Evolutionary conservation across 2,888 invertebrate genomes (phyloP), one percentile per base, ranked within the genome.

Genomic region (Drosophila hamatofila): DNA sequence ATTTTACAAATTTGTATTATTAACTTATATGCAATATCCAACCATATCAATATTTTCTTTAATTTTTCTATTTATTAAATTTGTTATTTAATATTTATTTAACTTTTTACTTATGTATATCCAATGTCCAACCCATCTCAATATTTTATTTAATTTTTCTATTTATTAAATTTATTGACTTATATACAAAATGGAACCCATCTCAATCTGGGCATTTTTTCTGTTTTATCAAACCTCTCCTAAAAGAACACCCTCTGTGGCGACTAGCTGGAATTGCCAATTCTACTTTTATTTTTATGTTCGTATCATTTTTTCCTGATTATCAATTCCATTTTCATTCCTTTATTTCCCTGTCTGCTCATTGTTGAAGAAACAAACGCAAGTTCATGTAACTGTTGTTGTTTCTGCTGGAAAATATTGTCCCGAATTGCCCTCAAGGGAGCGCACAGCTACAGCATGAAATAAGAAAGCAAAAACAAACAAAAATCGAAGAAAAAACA

Each of bases 321-420:
- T 80, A 75, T 80, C 78, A 69, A 64, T 75, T 78, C 55, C 51
- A 48, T 69, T 52, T 64, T 49, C 54, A 54, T 52, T 52, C n/a
- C 3, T 11, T 37, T 23, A 9, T 23, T 4, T 6, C 5, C 3
- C 23, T 5, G 16, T 56, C 23, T 57, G n/a, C 14, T 55, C 57
- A 59, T 37, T 49, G 16, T 55, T 55, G 55, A 51, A 49, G 35
- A 70, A 74, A 62, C 49, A 61, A 62, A 67, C 59, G 54, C 55
- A 73, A 78, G 64, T 71, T 75, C 52, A 21, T 52, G 21, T 49
- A 49, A 21, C 18, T 33, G 30, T 14, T 30, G 55, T 63, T 72
- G 59, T 73, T 70, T 61, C 69, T 37, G 55, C 71, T 48, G 35
- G 21, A 55, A 81, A 80, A 82, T 82, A 78, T 72, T 73, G 67